Percentiles rank a stretch among this genome's conserved stretches.
These are phyloP conservation scores for Stichodactyla mertensii DNA, from an alignment of 64 coral and sea anemone species.

Conservation along the genomic window DNA sequence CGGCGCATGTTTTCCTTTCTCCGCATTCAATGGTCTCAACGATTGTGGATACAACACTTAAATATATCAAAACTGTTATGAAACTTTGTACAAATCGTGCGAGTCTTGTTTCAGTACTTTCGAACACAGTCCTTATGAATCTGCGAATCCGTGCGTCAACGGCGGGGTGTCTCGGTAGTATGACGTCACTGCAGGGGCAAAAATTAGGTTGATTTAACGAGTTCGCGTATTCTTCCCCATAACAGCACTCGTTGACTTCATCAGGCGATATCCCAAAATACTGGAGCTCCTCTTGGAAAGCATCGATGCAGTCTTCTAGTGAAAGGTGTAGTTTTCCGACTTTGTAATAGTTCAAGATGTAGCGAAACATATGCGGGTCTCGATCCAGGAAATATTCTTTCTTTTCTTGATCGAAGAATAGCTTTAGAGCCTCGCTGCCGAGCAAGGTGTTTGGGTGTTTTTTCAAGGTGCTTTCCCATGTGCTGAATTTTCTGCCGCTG, in stretches of 20 bases:
- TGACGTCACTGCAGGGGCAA: slow-evolving; percentile 21
- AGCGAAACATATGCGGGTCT: slow-evolving; percentile 70
- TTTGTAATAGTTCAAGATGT: slow-evolving; percentile 67
- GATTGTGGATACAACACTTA: slow-evolving; percentile 53
- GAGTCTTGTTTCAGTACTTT: slow-evolving; percentile 40
- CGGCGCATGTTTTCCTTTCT: slow-evolving; percentile 23
- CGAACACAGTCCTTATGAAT: slow-evolving; percentile 49
- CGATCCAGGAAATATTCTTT: slow-evolving; percentile 64
- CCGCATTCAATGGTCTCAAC: slow-evolving; percentile 55
- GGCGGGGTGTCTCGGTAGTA: too few relatives aligned
- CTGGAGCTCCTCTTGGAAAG: slow-evolving; percentile 52
- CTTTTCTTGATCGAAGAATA: slow-evolving; percentile 53
- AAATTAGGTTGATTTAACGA: not conserved
- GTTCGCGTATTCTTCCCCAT: slow-evolving; percentile 24
- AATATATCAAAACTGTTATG: slow-evolving; percentile 52
- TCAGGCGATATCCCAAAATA: slow-evolving; percentile 63
- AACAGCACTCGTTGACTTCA: slow-evolving; percentile 55
- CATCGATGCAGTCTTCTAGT: slow-evolving; percentile 42
- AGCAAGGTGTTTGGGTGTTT: slow-evolving; percentile 67
- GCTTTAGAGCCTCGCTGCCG: slow-evolving; percentile 46
- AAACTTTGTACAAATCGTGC: slow-evolving; percentile 40
- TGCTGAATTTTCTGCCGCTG: slow-evolving; percentile 52
- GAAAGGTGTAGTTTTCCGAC: slow-evolving; percentile 60
- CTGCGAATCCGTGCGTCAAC: slow-evolving; percentile 26
- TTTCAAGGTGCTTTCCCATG: slow-evolving; percentile 68